A percentile compares a stretch with the other conserved stretches of the same genome.
These are phyloP conservation scores for Diplolepis rosae DNA, from an alignment of 2,888 invertebrate species.

Conservation along the genomic window DNA sequence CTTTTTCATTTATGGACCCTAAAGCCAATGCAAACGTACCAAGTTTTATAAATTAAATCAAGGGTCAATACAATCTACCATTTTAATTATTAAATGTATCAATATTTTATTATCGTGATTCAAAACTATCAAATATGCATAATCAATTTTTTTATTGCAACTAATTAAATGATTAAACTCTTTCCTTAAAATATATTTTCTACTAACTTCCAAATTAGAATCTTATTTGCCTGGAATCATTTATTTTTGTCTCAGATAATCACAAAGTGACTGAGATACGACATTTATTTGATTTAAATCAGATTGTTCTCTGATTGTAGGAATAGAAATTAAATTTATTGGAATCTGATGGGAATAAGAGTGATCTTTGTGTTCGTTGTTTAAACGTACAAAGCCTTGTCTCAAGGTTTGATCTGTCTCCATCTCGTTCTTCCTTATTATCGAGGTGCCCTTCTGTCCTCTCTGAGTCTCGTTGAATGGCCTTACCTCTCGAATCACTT, in stretches of 20 bases:
- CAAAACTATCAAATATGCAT: background rate
- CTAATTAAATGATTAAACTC: too few relatives aligned
- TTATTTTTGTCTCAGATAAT: background rate
- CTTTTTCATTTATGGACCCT: too few relatives aligned
- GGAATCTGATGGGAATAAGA: background rate
- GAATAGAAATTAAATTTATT: background rate
- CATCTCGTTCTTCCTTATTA: constrained; percentile 19
- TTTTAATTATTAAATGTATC: background rate
- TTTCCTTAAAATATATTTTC: too few relatives aligned
- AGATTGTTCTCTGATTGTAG: background rate
- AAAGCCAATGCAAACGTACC: too few relatives aligned
- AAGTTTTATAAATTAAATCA: too few relatives aligned
- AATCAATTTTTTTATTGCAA: background rate
- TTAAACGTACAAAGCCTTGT: constrained; percentile 8
- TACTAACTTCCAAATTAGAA: background rate
- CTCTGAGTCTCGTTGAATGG: constrained; percentile 5
- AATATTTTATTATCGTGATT: background rate
- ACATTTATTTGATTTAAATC: background rate
- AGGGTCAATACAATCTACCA: too few relatives aligned
- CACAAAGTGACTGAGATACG: background rate
- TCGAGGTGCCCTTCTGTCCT: constrained; percentile 10
- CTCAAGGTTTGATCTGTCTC: constrained; percentile 20
- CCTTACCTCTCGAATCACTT: constrained; percentile 18
- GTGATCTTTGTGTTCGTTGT: background rate
- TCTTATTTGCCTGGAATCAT: background rate